Evolutionary conservation across 2,113 vertebrate genomes (phyloP), one percentile per base, ranked within the genome.

Genomic region (western clawed frog (Xenopus tropicalis)): DNA sequence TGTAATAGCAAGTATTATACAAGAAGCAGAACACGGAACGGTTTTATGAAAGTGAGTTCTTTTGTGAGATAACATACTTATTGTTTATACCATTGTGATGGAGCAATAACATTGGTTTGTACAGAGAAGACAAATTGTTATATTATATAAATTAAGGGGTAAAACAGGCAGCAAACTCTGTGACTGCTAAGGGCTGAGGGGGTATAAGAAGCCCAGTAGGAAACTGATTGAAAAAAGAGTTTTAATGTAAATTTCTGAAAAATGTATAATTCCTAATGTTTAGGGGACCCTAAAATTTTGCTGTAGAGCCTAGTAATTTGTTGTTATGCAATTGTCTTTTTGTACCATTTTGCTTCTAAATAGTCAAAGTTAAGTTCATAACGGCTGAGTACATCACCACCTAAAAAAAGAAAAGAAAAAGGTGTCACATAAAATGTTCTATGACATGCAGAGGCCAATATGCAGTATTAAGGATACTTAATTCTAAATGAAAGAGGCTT

Each of bases 341-440:
- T n/a, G n/a, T n/a, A 92, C 91, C 91, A 92, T 57, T 1, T 84
- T 0, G 80, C 58, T 24, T 83, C 22, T 22, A 91, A 81, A 56
- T 92, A 92, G 80, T 84, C 85, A 80, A 90, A 91, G 72, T 89
- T 85, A 74, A 92, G 81, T 57, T 92, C 88, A 85, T 83, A 92
- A 42, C 91, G 90, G 79, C 90, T 91, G 61, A 92, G 3, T 24
- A 92, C 90, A 54, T 92, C 91, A 79, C 91, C 91, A 79, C 91
- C 91, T 92, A 70, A 1, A 24, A 59, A 21, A 14, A 4, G 57
- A 83, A 20, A 78, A 77, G 77, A 77, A 77, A 56, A 11, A 29
- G 5, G 17, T 61, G 14, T 61, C 9, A 61, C 20, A 9, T 8
- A 1, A 44, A 8, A 8, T 44, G 13, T 8, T 8, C 6, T 44